Evolutionary conservation across 1,140 invertebrate species (phyloP), one percentile per base, ranked within the genome.

Genomic region (Listronotus bonariensis): DNA sequence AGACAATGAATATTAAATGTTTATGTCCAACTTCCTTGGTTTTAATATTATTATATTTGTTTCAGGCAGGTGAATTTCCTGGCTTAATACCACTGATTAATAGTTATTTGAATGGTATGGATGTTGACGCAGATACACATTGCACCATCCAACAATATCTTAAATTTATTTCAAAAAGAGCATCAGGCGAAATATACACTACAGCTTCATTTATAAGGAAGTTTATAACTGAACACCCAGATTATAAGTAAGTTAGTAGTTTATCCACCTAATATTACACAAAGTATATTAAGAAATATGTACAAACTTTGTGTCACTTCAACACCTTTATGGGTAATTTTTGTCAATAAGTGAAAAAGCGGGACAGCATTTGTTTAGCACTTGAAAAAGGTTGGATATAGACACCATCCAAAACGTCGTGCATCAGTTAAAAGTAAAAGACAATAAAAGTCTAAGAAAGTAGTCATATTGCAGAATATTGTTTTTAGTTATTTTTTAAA

Each of bases 141-240:
- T 99, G 96, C 81, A 97, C 95, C 5, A 92, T 99, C 70, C 90
- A 94, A 79, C 93, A 98, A 80, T 99, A 99, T 82, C 85, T 99
- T 51, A 93, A 92, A 75, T 87, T 99, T 42, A 99, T 99, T 76
- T 88, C 94, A 76, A 85, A 88, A 67, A 84, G 96, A 72, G 96
- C 96, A 8, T 89, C 91, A 68, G 95, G 95, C 67, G 88, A 92
- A 74, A 83, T 92, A 12, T 81, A 87, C 69, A 98, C 95, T 41
- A 93, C 93, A 68, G 95, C 95, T 40, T 82, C 88, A 26, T 99
- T 95, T 94, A 90, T 99, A 68, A 83, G 98, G 18, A 85, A 93
- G 61, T 97, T 97, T 83, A 91, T 99, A 54, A 83, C 85, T 26
- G 84, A 82, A 3, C 98, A 99, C 83, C 88, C 93, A 0, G 87